phyloP scores from a whole-genome alignment of 2,888 invertebrate species.

The Nomada hirtipes region DNA sequence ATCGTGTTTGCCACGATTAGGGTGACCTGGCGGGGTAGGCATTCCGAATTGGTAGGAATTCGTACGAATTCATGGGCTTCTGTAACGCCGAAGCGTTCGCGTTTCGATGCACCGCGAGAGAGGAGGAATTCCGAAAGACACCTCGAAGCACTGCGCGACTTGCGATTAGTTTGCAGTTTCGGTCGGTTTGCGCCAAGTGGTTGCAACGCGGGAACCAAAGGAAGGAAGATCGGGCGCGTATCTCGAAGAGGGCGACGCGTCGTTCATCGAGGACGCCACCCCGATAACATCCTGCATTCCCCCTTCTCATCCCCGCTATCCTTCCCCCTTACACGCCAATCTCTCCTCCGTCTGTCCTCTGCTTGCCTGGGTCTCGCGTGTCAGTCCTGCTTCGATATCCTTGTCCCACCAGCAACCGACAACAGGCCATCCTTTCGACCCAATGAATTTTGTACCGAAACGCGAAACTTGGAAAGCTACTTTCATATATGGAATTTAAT shows the following conservation, averaged over 20 bases:
- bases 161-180: constrained; percentile 68
- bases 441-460: constrained; percentile 83
- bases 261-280: constrained; percentile 67
- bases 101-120: background rate
- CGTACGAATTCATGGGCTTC: no score
- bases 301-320: constrained; percentile 14
- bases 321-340: background rate
- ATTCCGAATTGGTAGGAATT: no score
- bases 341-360: background rate
- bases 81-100: constrained; percentile 6
- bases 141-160: constrained; percentile 43
- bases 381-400: background rate
- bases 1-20: constrained; percentile 7
- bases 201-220: constrained; percentile 5
- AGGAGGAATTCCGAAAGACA: no score
- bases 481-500: constrained; percentile 84
- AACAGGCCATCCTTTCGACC: constrained; percentile 50
- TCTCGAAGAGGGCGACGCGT: no score
- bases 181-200: constrained; percentile 50
- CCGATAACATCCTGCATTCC: constrained; percentile 4
- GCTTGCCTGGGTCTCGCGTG: background rate
- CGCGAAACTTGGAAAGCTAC: constrained; percentile 81
- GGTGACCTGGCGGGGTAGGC: background rate
- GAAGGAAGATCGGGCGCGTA: constrained; percentile 39
- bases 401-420: background rate